Percentiles rank a stretch among this genome's conserved stretches.
Evolutionary conservation across 2,888 invertebrate genomes (phyloP).

Genomic region (Dasypogon diadema): DNA sequence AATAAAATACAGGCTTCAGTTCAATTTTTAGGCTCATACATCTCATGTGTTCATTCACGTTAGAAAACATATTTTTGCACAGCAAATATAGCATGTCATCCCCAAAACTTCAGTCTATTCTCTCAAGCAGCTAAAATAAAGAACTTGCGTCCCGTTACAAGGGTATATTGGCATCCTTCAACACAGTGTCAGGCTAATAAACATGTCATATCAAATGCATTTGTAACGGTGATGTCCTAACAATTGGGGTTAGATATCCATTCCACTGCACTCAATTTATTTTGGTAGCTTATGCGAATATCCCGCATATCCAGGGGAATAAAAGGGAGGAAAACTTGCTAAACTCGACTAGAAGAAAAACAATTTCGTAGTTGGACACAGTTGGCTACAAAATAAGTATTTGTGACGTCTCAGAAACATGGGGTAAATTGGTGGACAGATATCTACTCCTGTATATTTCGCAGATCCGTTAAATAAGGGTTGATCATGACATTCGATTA

Average conservation of each 20-base stretch:
- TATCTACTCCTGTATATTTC: background rate
- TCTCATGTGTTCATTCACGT: too few relatives aligned
- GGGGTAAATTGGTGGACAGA: background rate
- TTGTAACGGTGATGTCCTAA: constrained; percentile 33
- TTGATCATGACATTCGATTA: constrained; percentile 50
- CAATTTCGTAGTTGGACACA: background rate
- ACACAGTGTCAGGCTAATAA: constrained; percentile 18
- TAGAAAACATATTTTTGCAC: too few relatives aligned
- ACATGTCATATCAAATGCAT: constrained; percentile 47
- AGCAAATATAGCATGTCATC: too few relatives aligned
- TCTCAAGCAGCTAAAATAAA: too few relatives aligned
- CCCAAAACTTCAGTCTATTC: too few relatives aligned
- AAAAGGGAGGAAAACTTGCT: too few relatives aligned
- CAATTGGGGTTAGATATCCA: constrained; percentile 16
- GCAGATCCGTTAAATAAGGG: background rate
- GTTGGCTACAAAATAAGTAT: background rate
- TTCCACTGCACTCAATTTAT: constrained; percentile 24
- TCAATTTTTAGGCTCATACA: too few relatives aligned
- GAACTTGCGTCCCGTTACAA: too few relatives aligned
- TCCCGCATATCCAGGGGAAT: background rate
- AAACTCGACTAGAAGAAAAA: background rate
- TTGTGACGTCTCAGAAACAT: background rate
- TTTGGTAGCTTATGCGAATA: constrained; percentile 41
- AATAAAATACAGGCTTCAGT: too few relatives aligned
- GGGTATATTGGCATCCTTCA: too few relatives aligned